Conservation (phyloP, 2,797 vertebrate species). For the Epinephelus malabaricus region DNA sequence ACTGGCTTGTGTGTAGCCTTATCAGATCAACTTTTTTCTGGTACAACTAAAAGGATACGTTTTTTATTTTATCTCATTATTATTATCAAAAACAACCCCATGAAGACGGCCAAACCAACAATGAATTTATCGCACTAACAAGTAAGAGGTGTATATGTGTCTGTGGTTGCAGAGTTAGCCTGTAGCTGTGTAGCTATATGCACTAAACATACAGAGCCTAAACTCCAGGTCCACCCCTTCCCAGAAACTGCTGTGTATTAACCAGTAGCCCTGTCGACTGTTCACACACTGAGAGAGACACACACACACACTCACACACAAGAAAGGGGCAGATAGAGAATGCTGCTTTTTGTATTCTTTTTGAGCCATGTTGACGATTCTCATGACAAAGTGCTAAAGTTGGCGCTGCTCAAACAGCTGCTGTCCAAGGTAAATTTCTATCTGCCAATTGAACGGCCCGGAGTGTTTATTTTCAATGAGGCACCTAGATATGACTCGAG, state of each 20-base stretch:
- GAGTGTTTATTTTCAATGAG: conserved; percentile 56
- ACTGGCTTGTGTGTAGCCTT: no score
- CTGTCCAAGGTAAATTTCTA: conserved; percentile 69
- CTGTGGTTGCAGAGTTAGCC: conserved; percentile 5
- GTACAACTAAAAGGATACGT: background rate
- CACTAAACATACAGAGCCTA: conserved; percentile 48
- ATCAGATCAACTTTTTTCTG: no score
- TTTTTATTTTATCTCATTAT: background rate
- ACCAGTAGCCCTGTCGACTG: conserved; percentile 34
- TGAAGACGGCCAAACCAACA: background rate
- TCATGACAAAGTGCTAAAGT: conserved; percentile 82
- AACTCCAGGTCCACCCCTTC: conserved; percentile 69
- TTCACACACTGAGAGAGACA: conserved; percentile 38
- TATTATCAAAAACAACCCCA: no score
- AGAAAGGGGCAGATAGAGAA: conserved; percentile 53
- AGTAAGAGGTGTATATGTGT: background rate
- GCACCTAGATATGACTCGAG: conserved; percentile 40
- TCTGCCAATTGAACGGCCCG: conserved; percentile 42
- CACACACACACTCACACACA: conserved; percentile 29
- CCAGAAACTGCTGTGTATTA: conserved; percentile 70
- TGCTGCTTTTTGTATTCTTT: conserved; percentile 77
- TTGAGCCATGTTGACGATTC: conserved; percentile 80
- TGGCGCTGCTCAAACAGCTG: conserved; percentile 58
- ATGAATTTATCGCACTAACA: background rate
- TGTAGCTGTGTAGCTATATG: conserved; percentile 9